These are phyloP conservation scores for Listronotus bonariensis DNA, from an alignment of 1,140 invertebrate genomes.

Conservation along the genomic window DNA sequence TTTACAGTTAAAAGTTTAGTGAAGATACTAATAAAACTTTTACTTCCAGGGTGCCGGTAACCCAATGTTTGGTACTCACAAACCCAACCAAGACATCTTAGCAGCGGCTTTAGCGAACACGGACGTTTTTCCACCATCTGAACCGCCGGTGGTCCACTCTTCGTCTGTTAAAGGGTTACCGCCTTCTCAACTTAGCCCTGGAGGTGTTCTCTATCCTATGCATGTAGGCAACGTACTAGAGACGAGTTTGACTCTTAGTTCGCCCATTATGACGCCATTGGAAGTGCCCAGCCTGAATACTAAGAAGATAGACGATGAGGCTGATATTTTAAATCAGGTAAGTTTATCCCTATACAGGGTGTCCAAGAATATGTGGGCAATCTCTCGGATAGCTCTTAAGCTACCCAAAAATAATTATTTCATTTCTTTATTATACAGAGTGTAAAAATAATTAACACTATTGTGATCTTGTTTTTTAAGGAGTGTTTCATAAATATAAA, in stretches of 20 bases:
- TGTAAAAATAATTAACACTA: too few species aligned
- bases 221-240: constrained; percentile 67
- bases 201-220: constrained; percentile 57
- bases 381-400: too few species aligned
- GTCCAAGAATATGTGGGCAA: too few species aligned
- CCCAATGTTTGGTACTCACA: constrained; percentile 50
- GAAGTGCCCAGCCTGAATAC: constrained; percentile 68
- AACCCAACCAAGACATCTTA: constrained; percentile 70
- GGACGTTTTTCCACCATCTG: constrained; percentile 69
- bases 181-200: constrained; percentile 56
- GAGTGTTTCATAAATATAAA: too few species aligned
- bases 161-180: constrained; percentile 39
- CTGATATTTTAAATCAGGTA: constrained; percentile 55
- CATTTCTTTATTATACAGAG: too few species aligned
- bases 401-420: too few species aligned
- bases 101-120: constrained; percentile 76
- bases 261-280: constrained; percentile 79
- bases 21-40: not conserved
- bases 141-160: constrained; percentile 52
- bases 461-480: too few species aligned
- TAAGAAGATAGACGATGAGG: constrained; percentile 53
- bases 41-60: constrained; percentile 36
- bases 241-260: constrained; percentile 73
- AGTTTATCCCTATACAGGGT: too few species aligned
- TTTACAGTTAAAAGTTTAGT: too few species aligned